phyloP scores from a whole-genome alignment of 2,113 vertebrate species.

The Spea bombifrons region DNA sequence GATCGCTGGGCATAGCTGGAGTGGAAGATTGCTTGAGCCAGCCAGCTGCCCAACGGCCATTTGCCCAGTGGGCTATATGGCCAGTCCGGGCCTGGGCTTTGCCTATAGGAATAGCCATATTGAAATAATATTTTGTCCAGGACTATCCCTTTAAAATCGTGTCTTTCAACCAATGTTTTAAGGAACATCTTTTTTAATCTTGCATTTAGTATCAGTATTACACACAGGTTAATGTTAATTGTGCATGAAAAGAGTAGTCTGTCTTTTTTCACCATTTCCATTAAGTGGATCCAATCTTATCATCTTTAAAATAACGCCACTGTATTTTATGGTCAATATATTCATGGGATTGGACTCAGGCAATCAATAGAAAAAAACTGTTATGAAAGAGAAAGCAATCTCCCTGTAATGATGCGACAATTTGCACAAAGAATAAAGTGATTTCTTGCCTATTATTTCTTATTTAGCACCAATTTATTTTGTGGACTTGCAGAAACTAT shows the following conservation, averaged over 20 bases:
- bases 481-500: not conserved
- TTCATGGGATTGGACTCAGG: not conserved
- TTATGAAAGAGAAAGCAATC: not conserved
- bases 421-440: not conserved
- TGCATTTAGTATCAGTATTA: too few species aligned
- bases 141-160: too few species aligned
- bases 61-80: too few species aligned
- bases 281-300: not conserved
- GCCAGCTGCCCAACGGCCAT: too few species aligned
- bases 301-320: not conserved
- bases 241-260: not conserved
- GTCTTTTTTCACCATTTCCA: not conserved
- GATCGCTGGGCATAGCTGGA: too few species aligned
- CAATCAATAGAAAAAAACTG: not conserved
- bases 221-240: not conserved
- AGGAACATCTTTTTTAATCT: too few species aligned
- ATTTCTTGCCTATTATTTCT: not conserved
- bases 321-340: not conserved
- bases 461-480: not conserved
- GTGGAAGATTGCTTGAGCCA: too few species aligned
- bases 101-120: too few species aligned
- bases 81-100: too few species aligned
- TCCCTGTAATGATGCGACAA: not conserved
- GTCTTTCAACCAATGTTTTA: too few species aligned
- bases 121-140: too few species aligned